phyloP scores from a whole-genome alignment of 1,140 invertebrate species.

The Goniozus legneri region DNA sequence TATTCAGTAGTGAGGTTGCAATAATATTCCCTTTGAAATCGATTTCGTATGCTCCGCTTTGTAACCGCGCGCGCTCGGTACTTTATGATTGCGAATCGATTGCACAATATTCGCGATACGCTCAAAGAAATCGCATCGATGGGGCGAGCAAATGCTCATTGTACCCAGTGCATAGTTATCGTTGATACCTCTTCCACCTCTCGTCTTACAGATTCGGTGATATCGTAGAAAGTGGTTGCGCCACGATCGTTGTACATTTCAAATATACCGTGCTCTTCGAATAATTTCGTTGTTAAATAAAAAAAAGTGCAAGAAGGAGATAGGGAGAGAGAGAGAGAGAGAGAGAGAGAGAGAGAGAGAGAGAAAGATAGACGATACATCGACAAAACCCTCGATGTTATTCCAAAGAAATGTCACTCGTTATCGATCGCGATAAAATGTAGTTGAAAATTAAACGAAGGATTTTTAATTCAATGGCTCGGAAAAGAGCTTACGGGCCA shows the following conservation, averaged over 20 bases:
- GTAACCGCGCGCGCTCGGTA: too few relatives aligned
- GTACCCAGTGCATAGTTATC: not conserved
- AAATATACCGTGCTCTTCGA: too few relatives aligned
- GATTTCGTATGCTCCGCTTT: conserved; percentile 23
- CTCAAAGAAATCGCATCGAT: conserved; percentile 23
- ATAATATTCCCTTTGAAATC: conserved; percentile 34
- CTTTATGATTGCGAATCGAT: conserved; percentile 16
- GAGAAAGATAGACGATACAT: conserved; percentile 20
- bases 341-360: conserved; percentile 10
- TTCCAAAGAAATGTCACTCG: too few relatives aligned
- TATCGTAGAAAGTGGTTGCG: conserved; percentile 29
- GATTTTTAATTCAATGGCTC: too few relatives aligned
- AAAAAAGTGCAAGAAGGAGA: too few relatives aligned
- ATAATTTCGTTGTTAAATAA: too few relatives aligned
- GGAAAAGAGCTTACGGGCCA: too few relatives aligned
- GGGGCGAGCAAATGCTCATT: conserved; percentile 15
- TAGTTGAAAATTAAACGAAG: too few relatives aligned
- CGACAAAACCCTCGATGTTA: too few relatives aligned
- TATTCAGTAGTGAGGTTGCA: too few relatives aligned
- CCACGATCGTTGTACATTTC: conserved; percentile 23
- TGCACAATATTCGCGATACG: conserved; percentile 20
- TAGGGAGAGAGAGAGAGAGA: not conserved
- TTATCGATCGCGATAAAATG: too few relatives aligned
- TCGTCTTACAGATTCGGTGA: conserved; percentile 20
- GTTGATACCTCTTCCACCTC: too few relatives aligned